Conservation (phyloP, 2,888 invertebrate genomes). For the Volucella inanis region DNA sequence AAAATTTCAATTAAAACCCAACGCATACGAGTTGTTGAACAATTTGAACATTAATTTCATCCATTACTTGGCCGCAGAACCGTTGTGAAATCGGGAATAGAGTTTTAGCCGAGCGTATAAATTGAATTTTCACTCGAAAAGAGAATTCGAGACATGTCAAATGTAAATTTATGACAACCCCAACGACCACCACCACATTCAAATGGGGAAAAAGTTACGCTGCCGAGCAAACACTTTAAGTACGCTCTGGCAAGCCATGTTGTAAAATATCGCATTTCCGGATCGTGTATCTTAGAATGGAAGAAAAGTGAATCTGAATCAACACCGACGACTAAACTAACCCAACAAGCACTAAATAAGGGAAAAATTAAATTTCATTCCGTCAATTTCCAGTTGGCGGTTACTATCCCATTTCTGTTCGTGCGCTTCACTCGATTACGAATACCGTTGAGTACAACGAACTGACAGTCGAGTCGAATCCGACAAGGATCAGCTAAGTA, state of each 20-base stretch:
- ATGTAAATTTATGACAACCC: neutral
- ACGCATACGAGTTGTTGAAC: neutral
- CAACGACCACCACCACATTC: too few species aligned
- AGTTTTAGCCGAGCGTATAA: neutral
- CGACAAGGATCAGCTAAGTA: too few species aligned
- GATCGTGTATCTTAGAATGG: too few species aligned
- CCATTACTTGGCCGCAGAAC: neutral
- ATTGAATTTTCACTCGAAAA: conserved; percentile 9
- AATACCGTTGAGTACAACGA: conserved; percentile 42
- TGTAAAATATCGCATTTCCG: neutral
- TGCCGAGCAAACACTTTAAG: neutral
- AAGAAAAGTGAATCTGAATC: neutral
- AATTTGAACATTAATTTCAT: conserved; percentile 1
- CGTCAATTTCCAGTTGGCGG: neutral
- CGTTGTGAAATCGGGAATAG: neutral
- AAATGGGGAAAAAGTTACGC: neutral
- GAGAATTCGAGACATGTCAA: conserved; percentile 17
- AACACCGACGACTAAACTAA: neutral
- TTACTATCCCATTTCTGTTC: conserved; percentile 27
- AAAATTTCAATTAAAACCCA: conserved; percentile 25
- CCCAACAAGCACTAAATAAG: conserved; percentile 1
- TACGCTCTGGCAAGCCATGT: neutral
- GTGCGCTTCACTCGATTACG: conserved; percentile 16
- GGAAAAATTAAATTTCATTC: conserved; percentile 23
- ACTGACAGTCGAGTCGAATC: conserved; percentile 1